A percentile compares a stretch with the other conserved stretches of the same genome.
phyloP scores from a whole-genome alignment of 2,888 invertebrate genomes.

The Clanis bilineata region DNA sequence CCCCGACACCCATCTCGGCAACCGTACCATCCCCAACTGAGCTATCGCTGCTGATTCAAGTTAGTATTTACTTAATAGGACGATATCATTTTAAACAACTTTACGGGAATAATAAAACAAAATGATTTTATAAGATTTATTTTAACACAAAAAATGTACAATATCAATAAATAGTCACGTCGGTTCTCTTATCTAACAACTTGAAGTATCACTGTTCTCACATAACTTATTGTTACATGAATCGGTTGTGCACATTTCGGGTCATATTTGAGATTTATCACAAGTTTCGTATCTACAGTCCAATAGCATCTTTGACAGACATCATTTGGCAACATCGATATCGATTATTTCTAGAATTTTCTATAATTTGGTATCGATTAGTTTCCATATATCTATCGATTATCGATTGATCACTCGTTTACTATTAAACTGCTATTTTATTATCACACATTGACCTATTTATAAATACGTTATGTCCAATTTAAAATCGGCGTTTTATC shows the following conservation, averaged over 20 bases:
- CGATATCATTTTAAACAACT: not conserved
- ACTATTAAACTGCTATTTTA: too few relatives aligned
- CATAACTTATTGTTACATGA: constrained; percentile 52
- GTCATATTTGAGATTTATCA: constrained; percentile 8
- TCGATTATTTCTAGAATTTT: not conserved
- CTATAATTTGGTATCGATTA: not conserved
- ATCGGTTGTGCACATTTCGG: not conserved
- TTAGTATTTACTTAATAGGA: not conserved
- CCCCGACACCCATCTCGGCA: too few relatives aligned
- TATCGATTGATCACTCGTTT: too few relatives aligned
- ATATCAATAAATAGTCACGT: constrained; percentile 80
- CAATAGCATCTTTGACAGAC: not conserved
- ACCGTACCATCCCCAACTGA: too few relatives aligned
- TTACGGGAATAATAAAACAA: constrained; percentile 27
- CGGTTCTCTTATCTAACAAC: constrained; percentile 65
- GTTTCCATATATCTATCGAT: too few relatives aligned
- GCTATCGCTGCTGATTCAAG: too few relatives aligned
- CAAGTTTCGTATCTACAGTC: constrained; percentile 6
- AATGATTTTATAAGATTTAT: constrained; percentile 65
- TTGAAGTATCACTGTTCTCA: constrained; percentile 70
- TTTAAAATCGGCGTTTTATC: not conserved
- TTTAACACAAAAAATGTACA: constrained; percentile 79
- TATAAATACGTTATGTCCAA: too few relatives aligned
- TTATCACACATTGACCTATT: too few relatives aligned
- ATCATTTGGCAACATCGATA: not conserved